phyloP scores from a whole-genome alignment of 2,113 vertebrate genomes.

The Oryzias javanicus region DNA sequence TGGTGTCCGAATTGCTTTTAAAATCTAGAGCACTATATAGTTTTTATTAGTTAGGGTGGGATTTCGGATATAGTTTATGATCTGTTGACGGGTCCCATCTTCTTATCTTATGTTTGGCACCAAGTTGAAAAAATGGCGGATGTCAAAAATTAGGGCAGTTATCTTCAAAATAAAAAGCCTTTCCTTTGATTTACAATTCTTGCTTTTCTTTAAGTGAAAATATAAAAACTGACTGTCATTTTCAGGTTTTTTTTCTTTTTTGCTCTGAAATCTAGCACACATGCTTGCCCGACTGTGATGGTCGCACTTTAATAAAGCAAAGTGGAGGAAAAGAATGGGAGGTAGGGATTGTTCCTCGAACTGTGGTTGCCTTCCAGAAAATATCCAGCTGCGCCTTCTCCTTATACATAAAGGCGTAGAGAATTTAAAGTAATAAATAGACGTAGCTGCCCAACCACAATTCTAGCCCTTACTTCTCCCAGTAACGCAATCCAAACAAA shows the following conservation, averaged over 20 bases:
- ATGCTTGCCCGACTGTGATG: slow-evolving; percentile 63
- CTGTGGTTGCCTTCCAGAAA: slow-evolving; percentile 66
- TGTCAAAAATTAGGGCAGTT: neutral
- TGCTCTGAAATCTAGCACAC: neutral
- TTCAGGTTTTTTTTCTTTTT: no score
- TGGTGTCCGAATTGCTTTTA: no score
- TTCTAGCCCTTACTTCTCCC: slow-evolving; percentile 82
- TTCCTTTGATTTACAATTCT: slow-evolving; percentile 10
- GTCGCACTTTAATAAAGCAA: slow-evolving; percentile 20
- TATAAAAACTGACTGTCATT: no score
- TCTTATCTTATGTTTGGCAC: slow-evolving; percentile 57
- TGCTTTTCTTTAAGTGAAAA: slow-evolving; percentile 3
- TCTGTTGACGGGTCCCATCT: slow-evolving; percentile 22
- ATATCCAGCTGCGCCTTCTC: slow-evolving; percentile 62
- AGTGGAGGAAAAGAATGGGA: slow-evolving; percentile 23
- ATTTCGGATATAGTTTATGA: neutral
- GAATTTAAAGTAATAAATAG: slow-evolving; percentile 64
- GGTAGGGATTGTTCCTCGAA: slow-evolving; percentile 60
- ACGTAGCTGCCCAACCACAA: slow-evolving; percentile 81
- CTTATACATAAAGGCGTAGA: slow-evolving; percentile 65
- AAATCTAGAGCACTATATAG: no score
- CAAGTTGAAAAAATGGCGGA: slow-evolving; percentile 11
- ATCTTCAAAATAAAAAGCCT: slow-evolving; percentile 30
- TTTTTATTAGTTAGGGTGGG: no score
- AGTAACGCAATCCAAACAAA: slow-evolving; percentile 67